Base-by-base conservation (phyloP, 2,888 invertebrate species). In the Aquatica leii region DNA sequence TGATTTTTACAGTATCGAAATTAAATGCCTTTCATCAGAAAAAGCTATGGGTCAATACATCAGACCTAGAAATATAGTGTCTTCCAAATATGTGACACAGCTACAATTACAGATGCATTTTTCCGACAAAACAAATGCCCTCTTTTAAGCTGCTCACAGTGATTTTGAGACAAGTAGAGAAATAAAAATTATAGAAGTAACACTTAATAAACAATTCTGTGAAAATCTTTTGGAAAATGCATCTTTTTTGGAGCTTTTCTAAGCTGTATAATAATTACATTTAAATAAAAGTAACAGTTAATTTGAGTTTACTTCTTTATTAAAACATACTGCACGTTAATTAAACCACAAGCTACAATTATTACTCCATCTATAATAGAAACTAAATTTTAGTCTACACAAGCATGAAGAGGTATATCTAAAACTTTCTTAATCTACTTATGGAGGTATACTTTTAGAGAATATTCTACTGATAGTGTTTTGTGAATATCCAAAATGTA, bases 401-500 rank as follows among this genome's bases (percentile, higher is more conserved):
- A 40, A 4, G 65, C 52, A 65, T 70, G 70, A 12, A 60, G 59
- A 43, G 48, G 35, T n/a, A 46, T 46, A 71, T 54, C 14, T 56
- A 37, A 58, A 68, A 72, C 41, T 70, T 66, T 56, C 69, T 17
- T 40, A 72, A 8, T 60, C 70, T 53, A 41, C 65, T 15, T 8
- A 72, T 72, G n/a, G n/a, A n/a, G n/a, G n/a, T n/a, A n/a, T n/a
- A n/a, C n/a, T n/a, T n/a, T n/a, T n/a, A n/a, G n/a, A n/a, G n/a
- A n/a, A n/a, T n/a, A n/a, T n/a, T n/a, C n/a, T n/a, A n/a, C n/a
- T n/a, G n/a, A n/a, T n/a, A n/a, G n/a, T n/a, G n/a, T n/a, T n/a
- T n/a, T n/a, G n/a, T n/a, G n/a, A n/a, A n/a, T n/a, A n/a, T n/a
- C n/a, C n/a, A n/a, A n/a, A n/a, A n/a, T n/a, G n/a, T n/a, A n/a